Conservation (phyloP, 2,888 invertebrate species). For the Tachina lurida region DNA sequence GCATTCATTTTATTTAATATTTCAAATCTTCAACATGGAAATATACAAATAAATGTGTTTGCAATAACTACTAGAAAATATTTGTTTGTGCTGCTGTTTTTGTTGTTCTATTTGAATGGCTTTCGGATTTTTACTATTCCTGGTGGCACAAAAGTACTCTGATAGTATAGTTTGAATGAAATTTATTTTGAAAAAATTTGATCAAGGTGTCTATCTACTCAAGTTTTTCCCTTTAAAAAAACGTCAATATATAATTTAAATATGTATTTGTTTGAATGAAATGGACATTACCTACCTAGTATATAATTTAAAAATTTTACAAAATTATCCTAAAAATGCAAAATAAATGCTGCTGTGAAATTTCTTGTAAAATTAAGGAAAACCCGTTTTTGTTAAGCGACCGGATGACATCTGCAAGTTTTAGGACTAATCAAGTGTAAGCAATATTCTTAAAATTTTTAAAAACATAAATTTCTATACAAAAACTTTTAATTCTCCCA, state of each 20-base stretch:
- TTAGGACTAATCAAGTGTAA: too few relatives aligned
- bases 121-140: slow-evolving; percentile 39
- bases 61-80: background rate
- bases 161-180: slow-evolving; percentile 29
- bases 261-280: too few relatives aligned
- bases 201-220: background rate
- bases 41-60: slow-evolving; percentile 41
- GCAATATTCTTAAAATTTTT: too few relatives aligned
- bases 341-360: too few relatives aligned
- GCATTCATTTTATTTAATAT: slow-evolving; percentile 55
- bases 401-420: too few relatives aligned
- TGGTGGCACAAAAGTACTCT: slow-evolving; percentile 22
- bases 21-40: slow-evolving; percentile 21
- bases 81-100: slow-evolving; percentile 11
- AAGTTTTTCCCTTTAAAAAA: background rate
- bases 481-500: too few relatives aligned
- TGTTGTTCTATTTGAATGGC: slow-evolving; percentile 29
- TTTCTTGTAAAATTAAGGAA: too few relatives aligned
- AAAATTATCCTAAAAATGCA: too few relatives aligned
- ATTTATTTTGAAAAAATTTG: slow-evolving; percentile 19
- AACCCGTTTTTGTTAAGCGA: too few relatives aligned
- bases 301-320: too few relatives aligned
- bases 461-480: too few relatives aligned
- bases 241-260: background rate
- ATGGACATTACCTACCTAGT: too few relatives aligned